These are phyloP conservation scores for Emydura subglobosa DNA, from an alignment of 2,113 vertebrate species.

Conservation along the genomic window DNA sequence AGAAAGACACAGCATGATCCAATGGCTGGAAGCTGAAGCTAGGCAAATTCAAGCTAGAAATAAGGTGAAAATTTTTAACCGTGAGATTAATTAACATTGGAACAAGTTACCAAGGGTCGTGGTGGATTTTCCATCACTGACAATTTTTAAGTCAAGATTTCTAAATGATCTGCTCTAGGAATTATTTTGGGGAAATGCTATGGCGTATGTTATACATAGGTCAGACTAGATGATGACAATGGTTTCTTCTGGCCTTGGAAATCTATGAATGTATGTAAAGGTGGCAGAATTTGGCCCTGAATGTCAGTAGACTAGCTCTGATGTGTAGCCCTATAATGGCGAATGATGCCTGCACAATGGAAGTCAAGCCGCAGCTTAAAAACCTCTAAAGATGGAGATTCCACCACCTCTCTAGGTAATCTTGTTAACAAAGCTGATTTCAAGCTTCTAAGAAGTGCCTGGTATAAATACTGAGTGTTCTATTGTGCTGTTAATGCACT, in stretches of 20 bases:
- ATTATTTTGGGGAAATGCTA: no score
- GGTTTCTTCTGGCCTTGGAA: neutral
- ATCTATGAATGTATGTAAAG: fast-evolving
- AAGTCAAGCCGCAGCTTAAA: neutral
- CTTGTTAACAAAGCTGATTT: neutral
- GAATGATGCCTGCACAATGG: neutral
- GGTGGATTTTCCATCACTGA: neutral
- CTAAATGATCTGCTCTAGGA: no score
- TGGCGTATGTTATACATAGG: neutral
- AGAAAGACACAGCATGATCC: neutral
- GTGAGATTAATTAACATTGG: neutral
- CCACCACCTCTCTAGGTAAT: no score
- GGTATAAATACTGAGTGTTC: neutral
- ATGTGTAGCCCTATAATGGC: slow-evolving; percentile 11
- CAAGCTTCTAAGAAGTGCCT: neutral
- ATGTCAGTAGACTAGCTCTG: neutral
- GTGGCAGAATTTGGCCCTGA: neutral
- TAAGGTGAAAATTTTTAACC: neutral
- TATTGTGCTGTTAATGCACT: neutral
- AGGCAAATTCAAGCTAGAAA: neutral
- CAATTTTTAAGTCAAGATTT: neutral
- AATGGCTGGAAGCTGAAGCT: neutral
- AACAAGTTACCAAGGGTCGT: neutral
- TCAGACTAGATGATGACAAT: neutral
- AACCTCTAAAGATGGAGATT: no score